These are phyloP conservation scores for Paradoxurus hermaphroditus DNA, from an alignment of 2,113 vertebrate genomes.

Conservation along the genomic window DNA sequence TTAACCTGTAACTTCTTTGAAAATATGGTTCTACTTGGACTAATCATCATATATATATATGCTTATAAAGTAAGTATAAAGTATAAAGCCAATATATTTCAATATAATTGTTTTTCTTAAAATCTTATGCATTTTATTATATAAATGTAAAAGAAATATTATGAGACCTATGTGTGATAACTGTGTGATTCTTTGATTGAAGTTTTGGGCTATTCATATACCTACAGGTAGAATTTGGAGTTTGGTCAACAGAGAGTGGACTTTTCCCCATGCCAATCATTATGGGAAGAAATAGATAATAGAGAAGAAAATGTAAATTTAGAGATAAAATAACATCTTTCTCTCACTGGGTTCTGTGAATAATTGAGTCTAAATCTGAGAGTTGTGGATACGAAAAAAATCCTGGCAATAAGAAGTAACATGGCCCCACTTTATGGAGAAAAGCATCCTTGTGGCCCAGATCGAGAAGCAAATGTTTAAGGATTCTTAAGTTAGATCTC, in stretches of 20 bases:
- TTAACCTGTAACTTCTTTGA: neutral
- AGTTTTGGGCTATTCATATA: neutral
- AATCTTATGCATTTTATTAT: neutral
- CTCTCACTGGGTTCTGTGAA: neutral
- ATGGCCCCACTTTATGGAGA: neutral
- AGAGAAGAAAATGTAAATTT: neutral
- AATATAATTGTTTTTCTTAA: neutral
- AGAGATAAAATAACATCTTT: neutral
- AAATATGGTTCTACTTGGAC: neutral
- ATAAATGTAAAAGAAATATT: neutral
- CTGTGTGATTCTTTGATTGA: neutral
- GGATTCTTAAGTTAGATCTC: neutral
- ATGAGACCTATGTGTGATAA: neutral
- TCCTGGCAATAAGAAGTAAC: neutral
- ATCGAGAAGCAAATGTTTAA: neutral
- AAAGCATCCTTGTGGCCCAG: neutral
- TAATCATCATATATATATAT: neutral
- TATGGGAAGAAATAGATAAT: neutral
- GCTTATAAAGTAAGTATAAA: constrained; percentile 1
- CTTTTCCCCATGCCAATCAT: neutral
- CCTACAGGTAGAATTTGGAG: neutral
- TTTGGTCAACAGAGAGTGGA: neutral
- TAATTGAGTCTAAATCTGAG: neutral
- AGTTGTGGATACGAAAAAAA: neutral
- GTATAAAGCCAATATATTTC: neutral